Conservation (phyloP, 2,888 invertebrate species). For the Clusia tigrina region DNA sequence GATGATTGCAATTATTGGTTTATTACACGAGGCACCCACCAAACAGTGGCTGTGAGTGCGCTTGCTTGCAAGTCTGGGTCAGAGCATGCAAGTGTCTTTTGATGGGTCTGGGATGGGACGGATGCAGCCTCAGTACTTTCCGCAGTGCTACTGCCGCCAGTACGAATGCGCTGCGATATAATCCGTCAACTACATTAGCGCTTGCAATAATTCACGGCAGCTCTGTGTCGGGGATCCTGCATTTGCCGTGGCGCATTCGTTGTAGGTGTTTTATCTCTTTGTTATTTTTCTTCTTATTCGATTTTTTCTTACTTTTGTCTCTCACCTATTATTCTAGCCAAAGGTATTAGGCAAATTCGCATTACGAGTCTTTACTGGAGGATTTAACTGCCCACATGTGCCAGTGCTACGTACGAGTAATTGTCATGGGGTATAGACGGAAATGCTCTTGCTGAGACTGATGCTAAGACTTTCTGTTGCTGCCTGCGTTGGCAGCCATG, state of each 20-base stretch:
- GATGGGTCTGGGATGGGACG: too few species aligned
- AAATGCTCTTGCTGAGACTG: background rate
- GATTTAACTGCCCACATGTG: slow-evolving; percentile 10
- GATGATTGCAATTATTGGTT: slow-evolving; percentile 4
- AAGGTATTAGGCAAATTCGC: background rate
- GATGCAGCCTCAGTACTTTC: background rate
- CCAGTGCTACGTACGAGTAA: too few species aligned
- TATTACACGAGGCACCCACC: slow-evolving; percentile 1
- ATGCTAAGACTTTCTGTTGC: background rate
- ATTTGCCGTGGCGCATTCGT: background rate
- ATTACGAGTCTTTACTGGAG: background rate
- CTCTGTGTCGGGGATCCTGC: background rate
- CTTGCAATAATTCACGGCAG: slow-evolving; percentile 17
- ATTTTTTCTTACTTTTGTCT: background rate
- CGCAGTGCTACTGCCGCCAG: too few species aligned
- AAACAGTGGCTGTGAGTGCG: background rate
- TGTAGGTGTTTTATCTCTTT: background rate
- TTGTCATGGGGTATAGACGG: background rate
- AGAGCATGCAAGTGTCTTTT: too few species aligned
- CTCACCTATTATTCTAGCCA: background rate
- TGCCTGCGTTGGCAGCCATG: too few species aligned
- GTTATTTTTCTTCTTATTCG: too few species aligned
- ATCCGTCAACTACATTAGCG: slow-evolving; percentile 16
- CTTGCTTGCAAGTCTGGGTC: too few species aligned
- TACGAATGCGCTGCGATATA: background rate